Evolutionary conservation across 2,113 vertebrate species (phyloP).

Genomic region (Lycocorax pyrrhopterus): DNA sequence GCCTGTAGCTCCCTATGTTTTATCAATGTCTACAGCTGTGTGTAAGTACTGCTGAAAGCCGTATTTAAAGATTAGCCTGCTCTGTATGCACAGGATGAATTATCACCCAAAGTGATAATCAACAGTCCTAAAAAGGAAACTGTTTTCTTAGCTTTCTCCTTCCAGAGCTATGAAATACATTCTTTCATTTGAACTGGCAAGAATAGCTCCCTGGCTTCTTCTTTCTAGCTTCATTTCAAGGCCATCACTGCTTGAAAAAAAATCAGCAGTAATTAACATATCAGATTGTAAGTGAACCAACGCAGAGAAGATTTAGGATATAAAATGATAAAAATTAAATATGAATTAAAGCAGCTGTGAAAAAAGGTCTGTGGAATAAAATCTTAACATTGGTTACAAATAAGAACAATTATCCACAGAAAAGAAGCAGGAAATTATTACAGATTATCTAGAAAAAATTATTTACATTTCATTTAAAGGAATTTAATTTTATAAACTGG

Average conservation of each 20-base stretch:
- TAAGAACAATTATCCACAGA: neutral
- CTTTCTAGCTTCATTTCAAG: neutral
- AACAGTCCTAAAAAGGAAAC: neutral
- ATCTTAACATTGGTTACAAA: neutral
- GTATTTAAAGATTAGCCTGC: constrained; percentile 30
- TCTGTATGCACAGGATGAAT: constrained; percentile 51
- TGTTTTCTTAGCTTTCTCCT: neutral
- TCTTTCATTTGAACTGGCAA: neutral
- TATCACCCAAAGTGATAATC: constrained; percentile 34
- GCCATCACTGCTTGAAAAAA: neutral
- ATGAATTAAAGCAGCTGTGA: neutral
- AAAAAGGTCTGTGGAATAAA: neutral
- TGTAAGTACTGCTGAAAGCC: constrained; percentile 10
- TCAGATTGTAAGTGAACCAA: neutral
- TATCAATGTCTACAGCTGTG: constrained; percentile 59
- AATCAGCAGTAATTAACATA: neutral
- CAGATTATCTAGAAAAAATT: neutral
- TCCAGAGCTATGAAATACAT: neutral
- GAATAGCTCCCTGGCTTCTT: neutral
- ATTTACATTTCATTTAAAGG: neutral
- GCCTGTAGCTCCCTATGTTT: constrained; percentile 29
- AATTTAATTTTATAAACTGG: neutral
- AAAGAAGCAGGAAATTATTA: neutral
- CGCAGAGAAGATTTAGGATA: neutral
- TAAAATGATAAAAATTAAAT: neutral